Evolutionary conservation across 2,113 vertebrate species (phyloP), one percentile per base, ranked within the genome.

Genomic region (Epinephelus moara): DNA sequence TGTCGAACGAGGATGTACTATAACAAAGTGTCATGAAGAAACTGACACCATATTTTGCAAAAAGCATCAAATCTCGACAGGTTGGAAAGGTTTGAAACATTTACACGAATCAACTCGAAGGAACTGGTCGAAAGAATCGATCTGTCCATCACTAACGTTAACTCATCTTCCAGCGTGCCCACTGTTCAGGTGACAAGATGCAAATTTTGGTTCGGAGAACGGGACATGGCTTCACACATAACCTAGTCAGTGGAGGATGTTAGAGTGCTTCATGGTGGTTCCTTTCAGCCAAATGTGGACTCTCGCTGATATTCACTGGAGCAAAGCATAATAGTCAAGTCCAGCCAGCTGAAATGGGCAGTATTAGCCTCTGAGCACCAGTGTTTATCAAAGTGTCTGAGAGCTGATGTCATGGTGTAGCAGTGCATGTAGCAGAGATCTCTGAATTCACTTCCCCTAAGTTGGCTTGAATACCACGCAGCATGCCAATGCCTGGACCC

Each of bases 331-430:
- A 61, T 64, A 63, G 70, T 0, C 59, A 21, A 60, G 64, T 75
- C 17, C 62, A 45, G 75, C 69, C 73, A 18, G 50, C 52, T 84
- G 76, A 82, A 89, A 75, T 72, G 69, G 74, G 61, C 84, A 74
- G 75, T 10, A 1, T 85, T 72, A 69, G 57, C 70, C 80, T 77
- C 75, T 25, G 77, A 84, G 45, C 57, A 60, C 52, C 61, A 88
- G 60, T 83, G 90, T 88, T 90, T 89, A 75, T 87, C 79, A 75
- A 75, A 88, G 84, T 83, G 92, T 86, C 87, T 82, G 71, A 85
- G 85, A 73, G 85, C 66, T 89, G 89, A 91, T 75, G 89, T 88
- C 83, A 92, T 74, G 4, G 78, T 33, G 76, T 37, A 85, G 62
- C 73, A 52, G 70, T 25, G 78, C 77, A 59, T 85, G 75, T 18